phyloP scores from a whole-genome alignment of 1,140 invertebrate species.

The Drosophila persimilis region DNA sequence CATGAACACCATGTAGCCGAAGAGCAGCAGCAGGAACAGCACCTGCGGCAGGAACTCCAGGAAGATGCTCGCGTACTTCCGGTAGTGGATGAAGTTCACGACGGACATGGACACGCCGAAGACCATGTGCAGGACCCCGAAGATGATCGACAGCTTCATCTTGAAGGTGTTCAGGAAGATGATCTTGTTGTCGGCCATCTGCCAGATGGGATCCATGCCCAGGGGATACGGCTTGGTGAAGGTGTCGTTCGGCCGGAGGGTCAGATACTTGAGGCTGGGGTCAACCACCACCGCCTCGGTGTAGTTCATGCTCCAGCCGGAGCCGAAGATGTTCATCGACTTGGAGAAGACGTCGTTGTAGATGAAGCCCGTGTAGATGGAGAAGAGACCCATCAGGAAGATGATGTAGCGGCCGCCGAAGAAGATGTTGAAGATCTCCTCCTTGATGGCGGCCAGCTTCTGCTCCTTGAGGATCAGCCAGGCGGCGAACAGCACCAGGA shows the following conservation, averaged over 20 bases:
- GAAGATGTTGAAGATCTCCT: conserved; percentile 92
- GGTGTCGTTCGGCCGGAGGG: conserved; percentile 83
- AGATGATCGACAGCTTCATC: conserved; percentile 99
- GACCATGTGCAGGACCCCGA: conserved; percentile 98
- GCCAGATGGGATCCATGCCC: conserved; percentile 95
- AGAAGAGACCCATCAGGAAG: conserved; percentile 92
- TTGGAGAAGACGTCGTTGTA: conserved; percentile 95
- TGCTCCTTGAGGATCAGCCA: conserved; percentile 90
- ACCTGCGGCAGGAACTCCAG: conserved; percentile 97
- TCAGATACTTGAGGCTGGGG: conserved; percentile 59
- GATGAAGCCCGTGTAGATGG: conserved; percentile 92
- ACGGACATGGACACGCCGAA: conserved; percentile 96
- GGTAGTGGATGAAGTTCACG: conserved; percentile 94
- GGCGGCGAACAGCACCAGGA: conserved; percentile 89
- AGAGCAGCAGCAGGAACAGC: conserved; percentile 94
- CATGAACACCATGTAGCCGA: conserved; percentile 96
- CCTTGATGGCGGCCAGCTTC: conserved; percentile 83
- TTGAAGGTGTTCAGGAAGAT: conserved; percentile 98
- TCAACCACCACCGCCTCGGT: conserved; percentile 72
- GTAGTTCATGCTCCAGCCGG: conserved; percentile 86
- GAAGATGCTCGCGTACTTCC: conserved; percentile 90
- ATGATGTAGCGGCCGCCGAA: conserved; percentile 94
- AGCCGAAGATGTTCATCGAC: conserved; percentile 91
- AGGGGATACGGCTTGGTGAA: conserved; percentile 89
- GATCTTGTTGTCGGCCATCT: conserved; percentile 96